Percentiles rank a stretch among this genome's conserved stretches.
phyloP scores from a whole-genome alignment of 2,113 vertebrate species.

The Lasiurus borealis region DNA sequence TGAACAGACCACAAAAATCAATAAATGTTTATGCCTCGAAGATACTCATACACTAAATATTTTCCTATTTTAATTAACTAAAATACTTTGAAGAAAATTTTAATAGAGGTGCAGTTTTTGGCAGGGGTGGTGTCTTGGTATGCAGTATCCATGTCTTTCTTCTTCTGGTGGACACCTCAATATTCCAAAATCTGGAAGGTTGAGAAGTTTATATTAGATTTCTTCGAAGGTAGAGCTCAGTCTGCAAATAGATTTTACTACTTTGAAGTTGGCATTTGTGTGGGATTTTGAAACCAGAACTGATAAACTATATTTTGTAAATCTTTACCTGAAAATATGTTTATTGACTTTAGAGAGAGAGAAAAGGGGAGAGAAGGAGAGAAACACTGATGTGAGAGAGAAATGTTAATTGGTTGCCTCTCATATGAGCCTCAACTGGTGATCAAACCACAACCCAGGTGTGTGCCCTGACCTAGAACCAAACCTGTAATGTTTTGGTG shows the following conservation, averaged over 20 bases:
- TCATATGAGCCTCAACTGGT: neutral
- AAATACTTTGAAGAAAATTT: neutral
- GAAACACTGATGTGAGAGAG: neutral
- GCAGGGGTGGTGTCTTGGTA: neutral
- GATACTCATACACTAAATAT: neutral
- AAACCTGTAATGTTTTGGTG: neutral
- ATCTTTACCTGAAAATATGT: neutral
- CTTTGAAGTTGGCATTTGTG: neutral
- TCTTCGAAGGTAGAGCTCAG: neutral
- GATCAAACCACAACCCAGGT: neutral
- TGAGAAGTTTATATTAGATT: neutral
- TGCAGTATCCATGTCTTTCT: neutral
- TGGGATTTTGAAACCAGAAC: neutral
- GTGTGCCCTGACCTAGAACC: neutral
- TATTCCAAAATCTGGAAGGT: neutral
- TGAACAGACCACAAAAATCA: neutral
- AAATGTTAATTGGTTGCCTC: neutral
- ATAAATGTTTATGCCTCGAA: neutral
- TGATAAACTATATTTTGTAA: neutral
- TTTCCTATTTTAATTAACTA: neutral
- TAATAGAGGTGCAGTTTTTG: neutral
- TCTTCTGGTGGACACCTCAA: neutral
- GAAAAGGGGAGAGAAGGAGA: neutral
- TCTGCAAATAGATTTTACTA: neutral
- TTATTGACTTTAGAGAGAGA: neutral